Conservation (phyloP, 2,113 vertebrate species). For the Pithys albifrons region DNA sequence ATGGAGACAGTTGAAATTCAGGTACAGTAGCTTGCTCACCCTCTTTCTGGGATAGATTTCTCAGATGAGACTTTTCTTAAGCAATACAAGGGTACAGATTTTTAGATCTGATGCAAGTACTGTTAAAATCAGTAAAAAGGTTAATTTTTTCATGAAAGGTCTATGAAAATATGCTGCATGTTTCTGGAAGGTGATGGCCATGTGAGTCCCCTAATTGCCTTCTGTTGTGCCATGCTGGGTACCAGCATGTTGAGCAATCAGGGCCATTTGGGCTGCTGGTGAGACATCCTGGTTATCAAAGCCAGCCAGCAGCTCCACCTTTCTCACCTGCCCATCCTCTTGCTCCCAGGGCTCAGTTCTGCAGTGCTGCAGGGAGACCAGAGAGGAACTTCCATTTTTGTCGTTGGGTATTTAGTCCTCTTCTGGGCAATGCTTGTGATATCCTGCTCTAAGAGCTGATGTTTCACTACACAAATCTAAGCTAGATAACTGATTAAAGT, state of each 20-base stretch:
- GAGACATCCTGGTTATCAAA: not conserved
- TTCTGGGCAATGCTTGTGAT: not conserved
- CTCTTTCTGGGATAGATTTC: not conserved
- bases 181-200: not conserved
- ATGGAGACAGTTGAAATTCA: not conserved
- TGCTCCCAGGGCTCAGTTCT: not conserved
- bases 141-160: not conserved
- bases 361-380: not conserved
- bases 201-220: accelerated
- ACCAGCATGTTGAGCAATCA: not conserved
- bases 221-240: accelerated
- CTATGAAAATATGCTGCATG: accelerated
- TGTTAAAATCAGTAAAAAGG: not conserved
- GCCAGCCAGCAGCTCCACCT: not conserved
- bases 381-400: not conserved
- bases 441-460: not conserved
- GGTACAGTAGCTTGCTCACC: not conserved
- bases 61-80: not conserved
- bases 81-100: not conserved
- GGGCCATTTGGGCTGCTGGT: accelerated
- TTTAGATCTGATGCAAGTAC: not conserved
- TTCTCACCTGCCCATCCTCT: not conserved
- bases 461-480: not conserved
- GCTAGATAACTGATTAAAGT: not conserved
- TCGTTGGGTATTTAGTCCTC: not conserved